Evolutionary conservation across 2,888 invertebrate genomes (phyloP).

Genomic region (Eumacrocentrus americanus): DNA sequence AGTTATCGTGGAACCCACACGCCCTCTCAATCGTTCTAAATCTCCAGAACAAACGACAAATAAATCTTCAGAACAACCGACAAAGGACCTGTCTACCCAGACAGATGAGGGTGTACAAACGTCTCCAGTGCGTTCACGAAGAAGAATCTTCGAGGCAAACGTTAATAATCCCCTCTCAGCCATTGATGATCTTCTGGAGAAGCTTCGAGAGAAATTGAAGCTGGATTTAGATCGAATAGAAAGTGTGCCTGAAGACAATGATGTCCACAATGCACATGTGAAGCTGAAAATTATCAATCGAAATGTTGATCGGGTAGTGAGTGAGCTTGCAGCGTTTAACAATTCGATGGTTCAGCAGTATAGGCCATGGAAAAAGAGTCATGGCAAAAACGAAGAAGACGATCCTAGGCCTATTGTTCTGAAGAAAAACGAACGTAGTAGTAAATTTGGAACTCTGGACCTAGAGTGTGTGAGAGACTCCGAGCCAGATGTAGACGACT

Average conservation of each 20-base stretch:
- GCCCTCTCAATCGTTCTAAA: too few relatives aligned
- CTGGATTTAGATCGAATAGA: conserved; percentile 26
- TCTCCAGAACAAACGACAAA: not conserved
- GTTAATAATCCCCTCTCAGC: conserved; percentile 44
- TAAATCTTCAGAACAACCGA: not conserved
- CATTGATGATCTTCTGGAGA: conserved; percentile 42
- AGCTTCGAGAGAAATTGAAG: conserved; percentile 40
- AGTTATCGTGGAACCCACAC: conserved; percentile 4
- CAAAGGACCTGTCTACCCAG: not conserved
- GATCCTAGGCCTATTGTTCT: not conserved
- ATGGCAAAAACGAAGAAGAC: not conserved
- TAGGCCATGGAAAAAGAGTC: conserved; percentile 38
- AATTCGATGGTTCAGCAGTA: conserved; percentile 48
- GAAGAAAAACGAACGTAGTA: conserved; percentile 25
- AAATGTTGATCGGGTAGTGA: conserved; percentile 38
- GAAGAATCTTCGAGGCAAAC: conserved; percentile 35
- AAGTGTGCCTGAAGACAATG: conserved; percentile 18
- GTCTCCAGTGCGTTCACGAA: conserved; percentile 21
- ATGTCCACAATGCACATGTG: conserved; percentile 26
- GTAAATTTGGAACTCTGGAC: conserved; percentile 38
- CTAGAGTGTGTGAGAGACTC: conserved; percentile 55
- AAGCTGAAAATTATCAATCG: conserved; percentile 45
- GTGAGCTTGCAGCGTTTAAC: conserved; percentile 46
- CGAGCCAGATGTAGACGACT: conserved; percentile 42
- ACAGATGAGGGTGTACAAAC: not conserved